Evolutionary conservation across 2,797 vertebrate species (phyloP).

Genomic region (Cheirogaleus major): DNA sequence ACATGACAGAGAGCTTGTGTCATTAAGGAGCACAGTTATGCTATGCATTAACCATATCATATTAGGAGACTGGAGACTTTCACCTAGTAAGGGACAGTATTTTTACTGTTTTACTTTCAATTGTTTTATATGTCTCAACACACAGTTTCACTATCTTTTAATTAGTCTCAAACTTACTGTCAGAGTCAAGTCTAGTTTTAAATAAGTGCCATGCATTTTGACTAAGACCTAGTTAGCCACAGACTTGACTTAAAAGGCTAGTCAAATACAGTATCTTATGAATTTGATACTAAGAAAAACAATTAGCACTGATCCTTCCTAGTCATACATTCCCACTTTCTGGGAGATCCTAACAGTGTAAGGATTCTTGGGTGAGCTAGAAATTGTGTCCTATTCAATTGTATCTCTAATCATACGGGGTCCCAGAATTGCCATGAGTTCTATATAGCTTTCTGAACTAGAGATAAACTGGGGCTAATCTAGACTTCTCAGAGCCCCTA

Average conservation of each 20-base stretch:
- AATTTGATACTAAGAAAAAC: conserved; percentile 35
- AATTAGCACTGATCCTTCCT: neutral
- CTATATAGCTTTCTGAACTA: conserved; percentile 46
- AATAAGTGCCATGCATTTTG: conserved; percentile 21
- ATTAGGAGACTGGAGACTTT: conserved; percentile 3
- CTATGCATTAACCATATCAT: neutral
- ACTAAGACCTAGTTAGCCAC: neutral
- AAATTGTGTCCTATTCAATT: conserved; percentile 44
- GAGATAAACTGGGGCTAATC: conserved; percentile 7
- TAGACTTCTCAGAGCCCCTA: neutral
- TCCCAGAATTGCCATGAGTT: neutral
- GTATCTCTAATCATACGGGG: neutral
- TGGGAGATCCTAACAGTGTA: neutral
- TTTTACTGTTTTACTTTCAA: conserved; percentile 15
- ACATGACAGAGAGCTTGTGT: conserved; percentile 1
- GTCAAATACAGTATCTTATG: neutral
- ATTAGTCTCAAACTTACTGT: conserved; percentile 27
- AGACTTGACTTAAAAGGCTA: conserved; percentile 23
- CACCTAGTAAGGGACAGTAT: neutral
- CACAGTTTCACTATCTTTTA: conserved; percentile 16
- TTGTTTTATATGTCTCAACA: conserved; percentile 19
- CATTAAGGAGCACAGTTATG: neutral
- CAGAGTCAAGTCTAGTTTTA: conserved; percentile 56
- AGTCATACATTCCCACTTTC: neutral
- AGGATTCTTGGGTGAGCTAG: neutral